These are phyloP conservation scores for Seira ritae DNA, from an alignment of 2,888 invertebrate species.

Conservation along the genomic window DNA sequence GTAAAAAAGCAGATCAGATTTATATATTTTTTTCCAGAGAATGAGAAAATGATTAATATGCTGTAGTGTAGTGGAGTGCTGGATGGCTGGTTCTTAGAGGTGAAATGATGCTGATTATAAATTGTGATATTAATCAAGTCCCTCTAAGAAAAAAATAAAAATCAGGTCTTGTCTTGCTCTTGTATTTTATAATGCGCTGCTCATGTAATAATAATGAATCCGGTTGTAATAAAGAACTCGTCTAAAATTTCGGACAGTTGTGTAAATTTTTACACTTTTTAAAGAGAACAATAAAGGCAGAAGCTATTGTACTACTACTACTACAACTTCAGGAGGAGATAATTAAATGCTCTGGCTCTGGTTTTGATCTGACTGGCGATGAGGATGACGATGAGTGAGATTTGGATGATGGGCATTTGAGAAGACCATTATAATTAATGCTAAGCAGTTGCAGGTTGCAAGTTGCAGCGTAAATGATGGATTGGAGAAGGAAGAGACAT, in stretches of 20 bases:
- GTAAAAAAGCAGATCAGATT: slow-evolving; percentile 39
- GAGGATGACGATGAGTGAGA: not conserved
- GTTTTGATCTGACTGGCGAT: too few species aligned
- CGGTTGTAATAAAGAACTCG: slow-evolving; percentile 12
- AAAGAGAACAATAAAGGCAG: slow-evolving; percentile 18
- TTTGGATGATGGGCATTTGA: not conserved
- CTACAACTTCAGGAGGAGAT: not conserved
- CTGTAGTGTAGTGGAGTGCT: not conserved
- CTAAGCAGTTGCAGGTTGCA: not conserved
- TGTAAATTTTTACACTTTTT: slow-evolving; percentile 38
- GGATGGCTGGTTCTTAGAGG: too few species aligned
- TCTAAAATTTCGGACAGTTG: slow-evolving; percentile 31
- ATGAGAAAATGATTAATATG: not conserved
- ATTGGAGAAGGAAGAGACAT: not conserved
- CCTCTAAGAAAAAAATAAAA: slow-evolving; percentile 37
- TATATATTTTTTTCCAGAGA: slow-evolving; percentile 32
- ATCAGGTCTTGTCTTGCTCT: not conserved
- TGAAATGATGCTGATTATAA: slow-evolving; percentile 36
- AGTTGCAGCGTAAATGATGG: slow-evolving; percentile 2
- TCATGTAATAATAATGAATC: not conserved
- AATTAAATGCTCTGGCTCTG: slow-evolving; percentile 36
- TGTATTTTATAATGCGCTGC: too few species aligned
- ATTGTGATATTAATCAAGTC: slow-evolving; percentile 42
- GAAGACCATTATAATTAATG: slow-evolving; percentile 2
- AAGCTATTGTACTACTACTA: not conserved